phyloP scores from a whole-genome alignment of 2,113 vertebrate species.

The Eurystomus gularis region DNA sequence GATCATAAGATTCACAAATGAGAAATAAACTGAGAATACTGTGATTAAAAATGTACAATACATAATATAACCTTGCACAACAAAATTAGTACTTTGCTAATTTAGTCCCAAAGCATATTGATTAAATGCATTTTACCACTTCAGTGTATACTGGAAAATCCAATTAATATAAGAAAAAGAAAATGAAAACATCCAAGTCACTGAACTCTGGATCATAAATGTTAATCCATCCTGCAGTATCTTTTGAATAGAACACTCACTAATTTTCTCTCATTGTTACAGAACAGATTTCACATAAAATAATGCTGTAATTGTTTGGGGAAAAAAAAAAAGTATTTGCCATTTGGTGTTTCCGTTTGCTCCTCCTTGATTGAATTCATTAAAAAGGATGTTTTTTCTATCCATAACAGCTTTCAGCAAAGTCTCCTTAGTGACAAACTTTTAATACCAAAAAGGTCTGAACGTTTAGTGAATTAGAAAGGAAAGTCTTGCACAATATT shows the following conservation, averaged over 20 bases:
- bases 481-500: not conserved
- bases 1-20: constrained; percentile 56
- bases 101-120: constrained; percentile 71
- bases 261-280: constrained; percentile 69
- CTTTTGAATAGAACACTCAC: constrained; percentile 41
- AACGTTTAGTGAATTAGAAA: not conserved
- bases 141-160: constrained; percentile 66
- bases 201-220: constrained; percentile 67
- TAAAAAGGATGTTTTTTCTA: not conserved
- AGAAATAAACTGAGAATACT: constrained; percentile 62
- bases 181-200: constrained; percentile 61
- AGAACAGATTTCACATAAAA: constrained; percentile 70
- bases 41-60: constrained; percentile 70
- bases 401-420: not conserved
- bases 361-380: constrained; percentile 36
- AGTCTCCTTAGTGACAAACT: not conserved
- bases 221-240: constrained; percentile 65
- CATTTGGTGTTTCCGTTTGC: constrained; percentile 47
- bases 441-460: not conserved
- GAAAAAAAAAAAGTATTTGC: constrained; percentile 48
- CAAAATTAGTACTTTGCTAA: constrained; percentile 72
- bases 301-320: constrained; percentile 51
- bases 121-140: constrained; percentile 70
- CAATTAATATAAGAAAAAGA: constrained; percentile 72
- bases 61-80: constrained; percentile 64